Percentiles rank a stretch among this genome's conserved stretches.
Evolutionary conservation across 2,113 vertebrate genomes (phyloP).

Genomic region (Strigops habroptila): DNA sequence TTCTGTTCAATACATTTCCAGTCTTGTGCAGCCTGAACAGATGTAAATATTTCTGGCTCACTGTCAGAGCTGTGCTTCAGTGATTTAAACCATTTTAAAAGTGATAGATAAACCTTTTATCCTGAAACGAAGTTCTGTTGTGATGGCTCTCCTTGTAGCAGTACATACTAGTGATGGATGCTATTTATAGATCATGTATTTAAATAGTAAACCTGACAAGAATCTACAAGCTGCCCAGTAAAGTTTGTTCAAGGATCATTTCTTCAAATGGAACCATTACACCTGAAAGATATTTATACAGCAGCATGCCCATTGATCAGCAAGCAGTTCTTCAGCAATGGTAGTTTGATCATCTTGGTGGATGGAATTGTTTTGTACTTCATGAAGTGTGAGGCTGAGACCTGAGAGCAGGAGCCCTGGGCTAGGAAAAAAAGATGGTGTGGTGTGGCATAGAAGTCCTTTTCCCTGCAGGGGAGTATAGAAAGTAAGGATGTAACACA

Average conservation of each 20-base stretch:
- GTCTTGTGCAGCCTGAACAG: not conserved
- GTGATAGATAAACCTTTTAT: not conserved
- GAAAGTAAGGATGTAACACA: not conserved
- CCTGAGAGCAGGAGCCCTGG: not conserved
- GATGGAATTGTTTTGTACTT: not conserved
- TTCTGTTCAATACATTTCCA: not conserved
- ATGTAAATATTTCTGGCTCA: slow-evolving; percentile 17
- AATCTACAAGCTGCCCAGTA: not conserved
- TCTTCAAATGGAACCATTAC: not conserved
- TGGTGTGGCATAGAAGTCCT: not conserved
- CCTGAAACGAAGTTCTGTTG: not conserved
- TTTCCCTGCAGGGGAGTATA: not conserved
- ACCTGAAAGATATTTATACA: not conserved
- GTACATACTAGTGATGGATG: not conserved
- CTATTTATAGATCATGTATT: not conserved
- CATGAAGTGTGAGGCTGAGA: not conserved
- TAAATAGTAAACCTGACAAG: not conserved
- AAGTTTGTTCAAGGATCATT: slow-evolving; percentile 6
- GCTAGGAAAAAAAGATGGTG: not conserved
- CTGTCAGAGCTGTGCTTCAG: not conserved
- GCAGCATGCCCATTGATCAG: not conserved
- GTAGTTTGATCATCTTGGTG: not conserved
- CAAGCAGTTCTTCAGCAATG: not conserved
- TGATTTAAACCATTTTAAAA: slow-evolving; percentile 22
- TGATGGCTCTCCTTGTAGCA: not conserved